Base-by-base conservation (phyloP, 2,797 vertebrate species). In the Sciaenops ocellatus region DNA sequence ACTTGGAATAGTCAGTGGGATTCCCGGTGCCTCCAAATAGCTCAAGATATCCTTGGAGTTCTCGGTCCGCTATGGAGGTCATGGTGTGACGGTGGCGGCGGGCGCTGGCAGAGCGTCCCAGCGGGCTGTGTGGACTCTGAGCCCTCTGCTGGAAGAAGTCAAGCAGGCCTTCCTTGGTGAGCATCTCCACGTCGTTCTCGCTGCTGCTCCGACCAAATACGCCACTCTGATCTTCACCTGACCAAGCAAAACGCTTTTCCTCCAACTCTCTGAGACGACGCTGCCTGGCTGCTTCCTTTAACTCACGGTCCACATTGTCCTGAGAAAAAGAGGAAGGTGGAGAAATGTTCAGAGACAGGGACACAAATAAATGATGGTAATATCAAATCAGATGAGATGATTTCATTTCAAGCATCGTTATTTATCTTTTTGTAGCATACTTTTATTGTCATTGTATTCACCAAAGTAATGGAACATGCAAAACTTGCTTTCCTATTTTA, bases 201-300 rank as follows among this genome's bases (percentile, higher is more conserved):
- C 98, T 99, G 93, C 97, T 98, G 94, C 98, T 99, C 26, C 98
- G 95, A 42, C 97, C 95, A 50, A 99, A 98, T 12, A 93, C 92
- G 0, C 93, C 87, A 50, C 91, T 94, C 44, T 95, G 95, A 44
- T 96, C 96, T 5, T 73, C 93, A 76, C 84, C 85, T 0, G 94
- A 87, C 97, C 97, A 99, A 4, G 96, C 96, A 3, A 94, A 93
- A 0, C 97, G 96, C 79, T 97, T 98, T 73, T 97, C 95, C 78
- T 99, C 97, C 90, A 96, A 64, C 72, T 98, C 97, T 60, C 93
- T 95, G 47, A 94, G 91, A 10, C 96, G 96, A 60, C 96, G 97
- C 93, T 95, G 94, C 68, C 94, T 94, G 38, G 96, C 95, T 76
- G 92, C 94, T 76, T 99, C 98, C 85, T 98, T 98, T 24, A 95